A percentile compares a stretch with the other conserved stretches of the same genome.
phyloP scores from a whole-genome alignment of 2,797 vertebrate species.

The Phoebastria nigripes region DNA sequence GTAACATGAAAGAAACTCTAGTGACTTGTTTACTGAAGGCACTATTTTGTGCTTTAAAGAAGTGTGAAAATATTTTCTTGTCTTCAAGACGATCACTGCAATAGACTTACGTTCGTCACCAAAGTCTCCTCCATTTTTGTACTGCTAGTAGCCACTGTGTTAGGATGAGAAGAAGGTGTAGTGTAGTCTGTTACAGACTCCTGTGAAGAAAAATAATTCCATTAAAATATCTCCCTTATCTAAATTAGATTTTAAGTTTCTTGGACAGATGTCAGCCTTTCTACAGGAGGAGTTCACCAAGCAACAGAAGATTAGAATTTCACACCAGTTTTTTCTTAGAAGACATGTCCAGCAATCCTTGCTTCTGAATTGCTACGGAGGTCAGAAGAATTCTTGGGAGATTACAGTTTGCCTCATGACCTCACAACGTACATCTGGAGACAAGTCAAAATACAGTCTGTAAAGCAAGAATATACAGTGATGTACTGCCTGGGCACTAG shows the following conservation, averaged over 20 bases:
- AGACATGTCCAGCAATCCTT: background rate
- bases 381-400: background rate
- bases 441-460: background rate
- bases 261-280: background rate
- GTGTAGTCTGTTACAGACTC: conserved; percentile 98
- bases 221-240: conserved; percentile 65
- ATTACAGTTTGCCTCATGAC: background rate
- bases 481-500: background rate
- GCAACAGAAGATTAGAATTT: background rate
- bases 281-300: background rate
- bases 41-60: conserved; percentile 8
- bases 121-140: conserved; percentile 95
- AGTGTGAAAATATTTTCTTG: conserved; percentile 40
- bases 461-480: background rate
- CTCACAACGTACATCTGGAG: background rate
- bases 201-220: conserved; percentile 76
- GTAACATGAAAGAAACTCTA: conserved; percentile 19
- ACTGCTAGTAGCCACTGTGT: conserved; percentile 86
- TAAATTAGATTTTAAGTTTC: conserved; percentile 6
- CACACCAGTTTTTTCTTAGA: background rate
- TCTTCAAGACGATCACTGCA: conserved; percentile 59
- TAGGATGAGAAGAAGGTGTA: conserved; percentile 91
- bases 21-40: conserved; percentile 16
- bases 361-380: background rate
- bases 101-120: conserved; percentile 90